Conservation (phyloP, 1,140 invertebrate genomes). For the Lasioglossum baleicum region DNA sequence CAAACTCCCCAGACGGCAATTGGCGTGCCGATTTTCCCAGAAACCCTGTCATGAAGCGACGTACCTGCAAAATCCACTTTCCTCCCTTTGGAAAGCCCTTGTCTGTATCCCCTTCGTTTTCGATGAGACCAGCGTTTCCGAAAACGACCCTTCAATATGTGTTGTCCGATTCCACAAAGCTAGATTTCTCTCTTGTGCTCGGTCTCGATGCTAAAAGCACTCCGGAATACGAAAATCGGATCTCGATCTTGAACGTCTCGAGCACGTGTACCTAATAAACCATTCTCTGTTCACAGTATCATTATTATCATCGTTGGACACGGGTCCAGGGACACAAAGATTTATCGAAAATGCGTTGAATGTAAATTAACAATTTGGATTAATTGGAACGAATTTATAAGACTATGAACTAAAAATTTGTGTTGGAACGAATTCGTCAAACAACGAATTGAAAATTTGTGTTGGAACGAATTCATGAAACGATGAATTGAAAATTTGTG, state of each 20-base stretch:
- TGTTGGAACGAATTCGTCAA: too few species aligned
- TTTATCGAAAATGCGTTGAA: too few species aligned
- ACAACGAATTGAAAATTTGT: too few species aligned
- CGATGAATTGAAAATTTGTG: too few species aligned
- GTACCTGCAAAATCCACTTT: slow-evolving; percentile 14
- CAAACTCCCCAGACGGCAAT: slow-evolving; percentile 36
- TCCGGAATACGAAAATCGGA: neutral
- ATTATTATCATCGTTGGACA: neutral
- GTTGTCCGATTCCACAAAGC: neutral
- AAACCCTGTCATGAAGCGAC: slow-evolving; percentile 21
- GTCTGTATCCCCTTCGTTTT: too few species aligned
- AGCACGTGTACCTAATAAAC: neutral
- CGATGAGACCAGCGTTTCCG: neutral
- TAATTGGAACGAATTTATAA: too few species aligned
- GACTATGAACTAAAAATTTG: too few species aligned
- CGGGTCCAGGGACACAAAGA: too few species aligned
- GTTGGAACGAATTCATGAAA: too few species aligned
- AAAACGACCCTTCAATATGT: slow-evolving; percentile 18
- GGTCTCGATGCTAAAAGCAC: neutral
- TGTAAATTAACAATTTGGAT: too few species aligned
- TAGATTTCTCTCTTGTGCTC: neutral
- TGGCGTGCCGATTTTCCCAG: slow-evolving; percentile 40
- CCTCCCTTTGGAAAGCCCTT: neutral
- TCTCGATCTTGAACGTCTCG: neutral
- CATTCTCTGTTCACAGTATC: neutral